These are phyloP conservation scores for Acrocyrtus sp. DNA, from an alignment of 2,888 invertebrate species.

Conservation along the genomic window DNA sequence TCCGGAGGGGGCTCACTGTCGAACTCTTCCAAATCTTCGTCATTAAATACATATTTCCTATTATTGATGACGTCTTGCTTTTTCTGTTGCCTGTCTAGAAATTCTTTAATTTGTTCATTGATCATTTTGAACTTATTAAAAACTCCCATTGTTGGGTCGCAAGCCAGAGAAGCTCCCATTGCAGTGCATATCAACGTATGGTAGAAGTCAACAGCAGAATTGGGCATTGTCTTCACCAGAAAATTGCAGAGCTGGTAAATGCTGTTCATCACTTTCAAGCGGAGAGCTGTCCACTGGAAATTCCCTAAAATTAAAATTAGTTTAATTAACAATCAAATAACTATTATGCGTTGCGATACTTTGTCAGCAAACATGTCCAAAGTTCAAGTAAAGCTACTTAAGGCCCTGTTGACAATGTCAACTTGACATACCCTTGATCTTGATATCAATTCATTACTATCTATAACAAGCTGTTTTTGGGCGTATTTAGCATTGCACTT, in stretches of 20 bases:
- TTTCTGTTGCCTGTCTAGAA: slow-evolving; percentile 11
- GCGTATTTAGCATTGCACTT: too few relatives aligned
- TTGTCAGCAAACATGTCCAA: neutral
- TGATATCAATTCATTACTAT: too few relatives aligned
- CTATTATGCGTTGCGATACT: too few relatives aligned
- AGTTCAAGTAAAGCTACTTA: neutral
- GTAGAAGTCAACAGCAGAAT: slow-evolving; percentile 24
- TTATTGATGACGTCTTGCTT: neutral
- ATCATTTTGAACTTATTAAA: slow-evolving; percentile 19
- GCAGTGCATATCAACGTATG: slow-evolving; percentile 6
- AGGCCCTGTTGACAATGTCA: too few relatives aligned
- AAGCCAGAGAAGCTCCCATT: slow-evolving; percentile 3
- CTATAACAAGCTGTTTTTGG: too few relatives aligned
- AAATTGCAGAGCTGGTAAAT: slow-evolving; percentile 24
- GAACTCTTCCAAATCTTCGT: slow-evolving; percentile 41
- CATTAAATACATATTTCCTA: slow-evolving; percentile 25
- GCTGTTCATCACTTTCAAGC: slow-evolving; percentile 22
- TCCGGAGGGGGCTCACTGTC: slow-evolving; percentile 51
- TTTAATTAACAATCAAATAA: neutral
- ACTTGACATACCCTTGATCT: too few relatives aligned
- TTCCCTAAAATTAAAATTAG: slow-evolving; percentile 14
- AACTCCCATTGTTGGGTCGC: slow-evolving; percentile 4
- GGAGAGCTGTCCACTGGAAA: slow-evolving; percentile 32
- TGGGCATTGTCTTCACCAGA: slow-evolving; percentile 21
- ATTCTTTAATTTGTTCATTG: slow-evolving; percentile 9